These are phyloP conservation scores for Macrosteles quadrilineatus DNA, from an alignment of 1,140 invertebrate genomes.

Conservation along the genomic window DNA sequence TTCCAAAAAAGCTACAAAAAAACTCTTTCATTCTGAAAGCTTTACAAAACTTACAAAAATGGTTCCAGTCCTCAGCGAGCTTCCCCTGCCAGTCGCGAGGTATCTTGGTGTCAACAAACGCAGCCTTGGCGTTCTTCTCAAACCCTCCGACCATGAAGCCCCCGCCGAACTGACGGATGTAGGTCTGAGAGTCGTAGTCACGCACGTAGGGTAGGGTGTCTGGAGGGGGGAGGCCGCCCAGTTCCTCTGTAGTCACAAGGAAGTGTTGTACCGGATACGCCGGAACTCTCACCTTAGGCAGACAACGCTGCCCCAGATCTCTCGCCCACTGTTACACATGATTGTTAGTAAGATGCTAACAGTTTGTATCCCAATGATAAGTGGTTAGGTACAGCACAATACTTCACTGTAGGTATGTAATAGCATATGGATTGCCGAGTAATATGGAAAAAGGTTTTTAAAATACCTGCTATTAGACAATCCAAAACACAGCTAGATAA, in stretches of 20 bases:
- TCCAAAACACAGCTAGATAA: too few relatives aligned
- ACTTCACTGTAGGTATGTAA: too few relatives aligned
- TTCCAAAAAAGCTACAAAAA: too few relatives aligned
- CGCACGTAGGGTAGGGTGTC: constrained; percentile 56
- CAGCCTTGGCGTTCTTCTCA: constrained; percentile 82
- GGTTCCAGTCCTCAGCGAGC: constrained; percentile 89
- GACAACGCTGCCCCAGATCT: constrained; percentile 76
- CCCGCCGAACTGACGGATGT: constrained; percentile 79
- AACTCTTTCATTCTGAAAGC: too few relatives aligned
- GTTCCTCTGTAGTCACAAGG: constrained; percentile 83
- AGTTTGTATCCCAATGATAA: neutral
- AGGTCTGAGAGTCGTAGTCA: constrained; percentile 87
- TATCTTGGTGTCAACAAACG: constrained; percentile 75
- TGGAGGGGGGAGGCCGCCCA: constrained; percentile 56
- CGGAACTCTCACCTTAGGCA: constrained; percentile 86
- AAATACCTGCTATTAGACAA: too few relatives aligned
- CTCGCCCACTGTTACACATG: constrained; percentile 58
- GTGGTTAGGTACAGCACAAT: too few relatives aligned
- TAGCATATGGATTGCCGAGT: too few relatives aligned
- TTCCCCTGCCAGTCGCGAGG: constrained; percentile 59
- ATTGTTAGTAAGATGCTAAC: neutral
- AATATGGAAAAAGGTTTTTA: too few relatives aligned
- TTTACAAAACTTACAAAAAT: constrained; percentile 60
- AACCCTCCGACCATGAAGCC: constrained; percentile 83
- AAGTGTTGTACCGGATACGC: constrained; percentile 91